These are phyloP conservation scores for Coecobrya sp. DNA, from an alignment of 2,888 invertebrate species.

Conservation along the genomic window DNA sequence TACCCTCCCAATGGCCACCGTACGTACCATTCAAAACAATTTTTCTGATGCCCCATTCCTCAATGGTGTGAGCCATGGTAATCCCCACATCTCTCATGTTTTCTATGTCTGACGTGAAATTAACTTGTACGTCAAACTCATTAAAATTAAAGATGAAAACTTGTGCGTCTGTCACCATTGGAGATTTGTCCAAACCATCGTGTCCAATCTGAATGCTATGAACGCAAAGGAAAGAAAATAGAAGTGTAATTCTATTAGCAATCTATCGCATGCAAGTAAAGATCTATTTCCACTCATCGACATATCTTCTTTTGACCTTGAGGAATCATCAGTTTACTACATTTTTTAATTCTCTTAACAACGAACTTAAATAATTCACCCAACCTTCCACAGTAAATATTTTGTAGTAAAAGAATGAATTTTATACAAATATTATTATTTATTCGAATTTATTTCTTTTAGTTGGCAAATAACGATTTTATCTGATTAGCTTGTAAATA, in stretches of 20 bases:
- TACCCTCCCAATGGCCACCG: conserved; percentile 83
- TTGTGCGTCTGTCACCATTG: conserved; percentile 76
- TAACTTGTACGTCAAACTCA: conserved; percentile 77
- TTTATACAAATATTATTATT: too few species aligned
- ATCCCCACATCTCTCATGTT: conserved; percentile 72
- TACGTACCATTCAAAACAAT: conserved; percentile 74
- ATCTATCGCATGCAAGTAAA: too few species aligned
- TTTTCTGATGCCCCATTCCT: conserved; percentile 78
- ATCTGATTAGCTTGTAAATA: too few species aligned
- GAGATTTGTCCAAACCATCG: conserved; percentile 52
- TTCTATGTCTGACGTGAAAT: conserved; percentile 78
- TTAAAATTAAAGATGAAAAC: conserved; percentile 52
- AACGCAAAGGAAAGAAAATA: conserved; percentile 7
- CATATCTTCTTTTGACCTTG: too few species aligned
- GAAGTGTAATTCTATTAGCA: background rate
- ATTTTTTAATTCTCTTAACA: too few species aligned
- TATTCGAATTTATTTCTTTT: background rate
- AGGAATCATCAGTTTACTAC: too few species aligned
- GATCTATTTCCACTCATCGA: too few species aligned
- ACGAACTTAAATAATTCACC: too few species aligned
- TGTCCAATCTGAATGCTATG: conserved; percentile 77
- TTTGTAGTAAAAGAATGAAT: too few species aligned
- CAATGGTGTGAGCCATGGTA: conserved; percentile 68
- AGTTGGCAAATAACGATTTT: too few species aligned
- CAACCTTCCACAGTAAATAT: too few species aligned